These are phyloP conservation scores for Pampusana beccarii DNA, from an alignment of 2,113 vertebrate species.

Conservation along the genomic window DNA sequence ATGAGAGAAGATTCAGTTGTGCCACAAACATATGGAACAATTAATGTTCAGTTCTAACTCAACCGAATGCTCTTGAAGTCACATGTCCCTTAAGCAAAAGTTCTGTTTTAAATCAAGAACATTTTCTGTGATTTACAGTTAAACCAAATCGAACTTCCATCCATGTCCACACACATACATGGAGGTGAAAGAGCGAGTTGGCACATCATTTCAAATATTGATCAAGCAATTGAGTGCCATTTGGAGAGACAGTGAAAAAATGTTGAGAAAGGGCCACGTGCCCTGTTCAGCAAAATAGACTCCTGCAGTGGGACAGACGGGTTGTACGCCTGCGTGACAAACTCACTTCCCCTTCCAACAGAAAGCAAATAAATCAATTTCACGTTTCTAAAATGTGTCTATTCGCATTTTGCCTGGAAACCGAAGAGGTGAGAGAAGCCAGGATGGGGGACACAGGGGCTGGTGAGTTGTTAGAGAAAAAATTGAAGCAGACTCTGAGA, in stretches of 20 bases:
- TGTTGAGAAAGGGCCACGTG: neutral
- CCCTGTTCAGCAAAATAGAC: neutral
- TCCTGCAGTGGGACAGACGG: neutral
- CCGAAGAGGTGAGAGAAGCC: neutral
- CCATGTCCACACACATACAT: neutral
- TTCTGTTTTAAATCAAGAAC: neutral
- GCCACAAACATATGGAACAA: neutral
- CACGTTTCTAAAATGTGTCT: neutral
- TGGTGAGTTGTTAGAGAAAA: neutral
- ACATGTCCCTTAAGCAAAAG: neutral
- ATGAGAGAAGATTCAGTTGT: neutral
- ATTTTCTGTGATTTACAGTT: slow-evolving; percentile 19
- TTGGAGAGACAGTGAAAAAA: neutral
- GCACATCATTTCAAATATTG: neutral
- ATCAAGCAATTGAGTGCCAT: neutral
- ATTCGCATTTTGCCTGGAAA: neutral
- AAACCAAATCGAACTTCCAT: neutral
- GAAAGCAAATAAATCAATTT: neutral
- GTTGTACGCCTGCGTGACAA: neutral
- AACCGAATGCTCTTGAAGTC: neutral
- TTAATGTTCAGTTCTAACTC: neutral
- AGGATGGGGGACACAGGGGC: neutral
- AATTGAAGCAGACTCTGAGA: neutral
- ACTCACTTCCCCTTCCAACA: neutral
- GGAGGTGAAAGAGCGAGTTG: neutral